Evolutionary conservation across 2,113 vertebrate species (phyloP), one percentile per base, ranked within the genome.

Genomic region (Notothenia rossii): DNA sequence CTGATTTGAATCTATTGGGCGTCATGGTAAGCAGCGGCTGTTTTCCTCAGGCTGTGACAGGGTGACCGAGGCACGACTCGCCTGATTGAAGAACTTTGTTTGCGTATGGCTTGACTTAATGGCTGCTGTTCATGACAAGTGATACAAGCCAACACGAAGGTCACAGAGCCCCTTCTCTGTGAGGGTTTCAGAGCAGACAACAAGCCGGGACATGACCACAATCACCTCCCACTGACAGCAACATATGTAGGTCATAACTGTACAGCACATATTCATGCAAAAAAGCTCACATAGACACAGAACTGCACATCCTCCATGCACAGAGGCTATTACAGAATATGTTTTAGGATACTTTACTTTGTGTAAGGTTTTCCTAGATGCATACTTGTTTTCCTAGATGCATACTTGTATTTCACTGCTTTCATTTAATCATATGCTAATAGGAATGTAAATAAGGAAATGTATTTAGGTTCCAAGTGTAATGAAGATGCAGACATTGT

Each of bases 141-240:
- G 62, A 60, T 25, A 79, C 55, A 15, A 78, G 54, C 33, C 20
- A 18, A 36, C 36, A 59, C 45, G 64, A 71, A 50, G 73, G 82
- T 72, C 18, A 65, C 50, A 10, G 75, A 88, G 72, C 60, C 72
- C 22, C 67, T 81, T 61, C 59, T 82, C 63, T 75, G 59, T 70
- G 29, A 73, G 71, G 48, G 67, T 79, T 86, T 77, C 72, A 66
- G 54, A 65, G 53, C 54, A 18, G 45, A 33, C 46, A 76, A 76
- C 92, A 88, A 89, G 93, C 78, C 46, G 22, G 33, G 81, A 89
- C 93, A 90, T 1, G 90, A 91, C 18, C 36, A 36, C 64, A 68
- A 70, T 13, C 54, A 17, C 65, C 65, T 72, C 72, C 62, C 66
- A 63, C 48, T 25, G 72, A 79, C 66, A 59, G 66, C 17, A 48